A percentile compares a stretch with the other conserved stretches of the same genome.
phyloP scores from a whole-genome alignment of 2,888 invertebrate species.

The Torymus texanus region DNA sequence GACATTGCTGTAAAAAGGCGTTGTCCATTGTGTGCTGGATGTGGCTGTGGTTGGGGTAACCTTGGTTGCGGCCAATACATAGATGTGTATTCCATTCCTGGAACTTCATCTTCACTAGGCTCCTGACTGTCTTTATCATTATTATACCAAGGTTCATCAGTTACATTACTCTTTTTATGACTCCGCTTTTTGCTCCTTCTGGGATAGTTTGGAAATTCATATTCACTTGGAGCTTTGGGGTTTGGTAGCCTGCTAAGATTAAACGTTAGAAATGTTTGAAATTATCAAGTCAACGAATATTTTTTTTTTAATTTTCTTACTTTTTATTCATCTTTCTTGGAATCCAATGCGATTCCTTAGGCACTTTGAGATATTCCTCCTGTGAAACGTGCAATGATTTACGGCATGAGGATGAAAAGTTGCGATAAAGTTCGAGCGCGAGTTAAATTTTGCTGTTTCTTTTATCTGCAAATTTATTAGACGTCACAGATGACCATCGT shows the following conservation, averaged over 20 bases:
- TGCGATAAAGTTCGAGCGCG: conserved; percentile 42
- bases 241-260: conserved; percentile 25
- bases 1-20: conserved; percentile 77
- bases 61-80: conserved; percentile 67
- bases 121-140: conserved; percentile 58
- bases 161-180: conserved; percentile 49
- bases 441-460: conserved; percentile 47
- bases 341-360: conserved; percentile 43
- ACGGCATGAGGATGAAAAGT: conserved; percentile 43
- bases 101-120: conserved; percentile 54
- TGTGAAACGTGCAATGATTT: conserved; percentile 24
- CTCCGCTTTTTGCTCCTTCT: conserved; percentile 46
- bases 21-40: conserved; percentile 68
- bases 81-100: conserved; percentile 65
- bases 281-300: not conserved
- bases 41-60: conserved; percentile 57
- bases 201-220: conserved; percentile 28
- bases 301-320: conserved; percentile 31
- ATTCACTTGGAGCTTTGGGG: conserved; percentile 48
- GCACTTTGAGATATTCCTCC: conserved; percentile 39
- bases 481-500: conserved; percentile 54
- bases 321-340: conserved; percentile 53
- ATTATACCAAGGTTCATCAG: conserved; percentile 57
- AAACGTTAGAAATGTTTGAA: not conserved
- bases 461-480: conserved; percentile 45